Evolutionary conservation across 2,888 invertebrate genomes (phyloP), one percentile per base, ranked within the genome.

Genomic region (Serripes groenlandicus): DNA sequence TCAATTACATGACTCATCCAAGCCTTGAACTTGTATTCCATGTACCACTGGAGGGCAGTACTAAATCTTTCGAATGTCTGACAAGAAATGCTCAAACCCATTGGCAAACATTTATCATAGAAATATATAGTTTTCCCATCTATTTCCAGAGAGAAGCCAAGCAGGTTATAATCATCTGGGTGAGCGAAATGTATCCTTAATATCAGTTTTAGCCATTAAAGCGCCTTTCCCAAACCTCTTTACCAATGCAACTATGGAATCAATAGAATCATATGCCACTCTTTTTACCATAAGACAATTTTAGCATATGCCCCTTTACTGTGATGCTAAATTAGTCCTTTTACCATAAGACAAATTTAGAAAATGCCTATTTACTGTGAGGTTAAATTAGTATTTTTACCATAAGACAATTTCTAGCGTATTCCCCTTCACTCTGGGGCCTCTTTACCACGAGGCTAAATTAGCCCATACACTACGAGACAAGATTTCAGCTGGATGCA

Each of bases 291-390:
- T 84, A 37, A 35, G 69, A 49, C 82, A 82, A 71, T 84, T 84
- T 11, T 84, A 60, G 3, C 77, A 87, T 0, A n/a, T 9, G 9
- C 75, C 78, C 15, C 58, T 26, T 35, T 72, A 32, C 79, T 81
- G 0, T 80, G 64, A 74, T 86, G 83, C 18, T 86, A 82, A 15
- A 82, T 84, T 1, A 86, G 62, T 9, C 86, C 18, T n/a, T n/a
- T n/a, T n/a, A n/a, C n/a, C n/a, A n/a, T n/a, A n/a, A n/a, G n/a
- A n/a, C n/a, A n/a, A n/a, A n/a, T n/a, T n/a, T n/a, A n/a, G n/a
- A n/a, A n/a, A n/a, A n/a, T n/a, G n/a, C n/a, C n/a, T n/a, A n/a
- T n/a, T n/a, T n/a, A n/a, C n/a, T n/a, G n/a, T n/a, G n/a, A n/a
- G n/a, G n/a, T n/a, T n/a, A n/a, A n/a, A n/a, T n/a, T n/a, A n/a